phyloP scores from a whole-genome alignment of 2,888 invertebrate species.

The Lasius platythorax region DNA sequence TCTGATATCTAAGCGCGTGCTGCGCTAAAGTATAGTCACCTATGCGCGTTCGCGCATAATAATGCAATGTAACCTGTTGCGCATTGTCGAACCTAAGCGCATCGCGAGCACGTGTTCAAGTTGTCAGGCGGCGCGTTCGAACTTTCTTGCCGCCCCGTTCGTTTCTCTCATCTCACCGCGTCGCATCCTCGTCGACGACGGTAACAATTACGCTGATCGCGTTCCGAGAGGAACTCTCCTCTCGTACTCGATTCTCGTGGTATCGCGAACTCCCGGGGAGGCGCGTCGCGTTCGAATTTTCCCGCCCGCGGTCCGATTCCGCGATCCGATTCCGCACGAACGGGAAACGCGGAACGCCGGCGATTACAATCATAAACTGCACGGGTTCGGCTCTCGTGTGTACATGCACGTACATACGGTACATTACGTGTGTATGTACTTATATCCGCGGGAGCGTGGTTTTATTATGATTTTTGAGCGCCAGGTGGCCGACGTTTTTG shows the following conservation, averaged over 20 bases:
- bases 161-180: not conserved
- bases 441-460: slow-evolving; percentile 78
- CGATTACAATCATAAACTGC: slow-evolving; percentile 75
- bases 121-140: not conserved
- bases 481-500: slow-evolving; percentile 82
- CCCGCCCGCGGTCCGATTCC: slow-evolving; percentile 36
- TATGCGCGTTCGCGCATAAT: slow-evolving; percentile 3
- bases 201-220: too few species aligned
- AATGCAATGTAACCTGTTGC: slow-evolving; percentile 40
- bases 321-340: slow-evolving; percentile 14
- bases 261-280: not conserved
- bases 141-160: not conserved
- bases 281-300: slow-evolving; percentile 9
- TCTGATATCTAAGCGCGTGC: not conserved
- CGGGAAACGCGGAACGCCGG: slow-evolving; percentile 61
- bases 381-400: slow-evolving; percentile 67
- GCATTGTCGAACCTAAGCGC: slow-evolving; percentile 2
- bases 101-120: not conserved
- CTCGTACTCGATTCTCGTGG: too few species aligned
- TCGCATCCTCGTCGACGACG: not conserved
- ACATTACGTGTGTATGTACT: slow-evolving; percentile 53
- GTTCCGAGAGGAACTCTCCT: not conserved
- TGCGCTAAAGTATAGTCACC: not conserved
- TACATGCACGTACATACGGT: slow-evolving; percentile 38
- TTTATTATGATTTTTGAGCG: slow-evolving; percentile 80